These are phyloP conservation scores for Theretra japonica DNA, from an alignment of 2,888 invertebrate genomes.

Conservation along the genomic window DNA sequence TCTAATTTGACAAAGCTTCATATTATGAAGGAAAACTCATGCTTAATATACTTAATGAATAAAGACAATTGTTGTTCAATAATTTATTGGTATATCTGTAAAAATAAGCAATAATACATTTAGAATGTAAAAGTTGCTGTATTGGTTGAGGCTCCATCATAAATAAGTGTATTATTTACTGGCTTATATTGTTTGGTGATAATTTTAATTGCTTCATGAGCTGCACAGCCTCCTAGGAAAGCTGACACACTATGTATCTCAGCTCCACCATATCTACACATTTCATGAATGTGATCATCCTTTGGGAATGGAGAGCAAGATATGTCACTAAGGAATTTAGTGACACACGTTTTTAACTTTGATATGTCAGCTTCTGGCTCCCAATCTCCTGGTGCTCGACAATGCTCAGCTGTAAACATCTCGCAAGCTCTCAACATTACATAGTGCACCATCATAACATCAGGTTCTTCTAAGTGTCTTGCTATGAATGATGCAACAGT, in stretches of 20 bases:
- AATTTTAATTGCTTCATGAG: conserved; percentile 98
- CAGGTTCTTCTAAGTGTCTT: conserved; percentile 91
- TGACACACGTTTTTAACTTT: conserved; percentile 90
- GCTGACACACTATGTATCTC: conserved; percentile 98
- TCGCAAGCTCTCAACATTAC: conserved; percentile 96
- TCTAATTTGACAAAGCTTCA: no score
- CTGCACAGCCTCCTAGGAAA: conserved; percentile 95
- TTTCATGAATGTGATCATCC: conserved; percentile 97
- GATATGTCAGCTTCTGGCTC: conserved; percentile 96
- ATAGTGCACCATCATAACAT: conserved; percentile 95
- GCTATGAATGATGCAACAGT: conserved; percentile 85
- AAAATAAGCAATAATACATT: conserved; percentile 11
- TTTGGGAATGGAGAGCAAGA: conserved; percentile 91
- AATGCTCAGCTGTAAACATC: conserved; percentile 94
- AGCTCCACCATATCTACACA: conserved; percentile 97
- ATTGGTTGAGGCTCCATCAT: conserved; percentile 96
- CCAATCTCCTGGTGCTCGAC: conserved; percentile 95
- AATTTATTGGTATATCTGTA: conserved; percentile 13
- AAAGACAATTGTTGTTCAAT: not conserved
- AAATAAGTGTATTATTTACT: conserved; percentile 97
- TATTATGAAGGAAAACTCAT: no score
- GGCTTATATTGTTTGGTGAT: conserved; percentile 98
- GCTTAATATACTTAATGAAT: not conserved
- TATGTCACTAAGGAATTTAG: conserved; percentile 93
- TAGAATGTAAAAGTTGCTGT: conserved; percentile 88